phyloP scores from a whole-genome alignment of 2,797 vertebrate species.

The Schizothorax lantsangensis region DNA sequence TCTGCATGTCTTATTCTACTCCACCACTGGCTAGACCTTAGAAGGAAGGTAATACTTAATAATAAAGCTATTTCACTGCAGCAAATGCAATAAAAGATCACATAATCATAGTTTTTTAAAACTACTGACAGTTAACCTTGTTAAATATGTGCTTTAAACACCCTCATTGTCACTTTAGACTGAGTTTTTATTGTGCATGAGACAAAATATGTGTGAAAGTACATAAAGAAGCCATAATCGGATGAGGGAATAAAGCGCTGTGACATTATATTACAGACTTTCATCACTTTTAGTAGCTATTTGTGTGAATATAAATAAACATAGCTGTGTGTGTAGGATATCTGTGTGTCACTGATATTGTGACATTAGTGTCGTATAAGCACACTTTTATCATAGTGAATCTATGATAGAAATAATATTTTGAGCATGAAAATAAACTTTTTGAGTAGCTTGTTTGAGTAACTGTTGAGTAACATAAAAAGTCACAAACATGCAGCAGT shows the following conservation, averaged over 20 bases:
- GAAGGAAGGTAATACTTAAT: background rate
- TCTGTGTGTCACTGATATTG: background rate
- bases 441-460: background rate
- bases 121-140: background rate
- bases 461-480: background rate
- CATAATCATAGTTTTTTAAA: background rate
- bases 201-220: conserved; percentile 5
- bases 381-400: background rate
- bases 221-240: background rate
- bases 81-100: background rate
- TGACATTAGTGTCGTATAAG: background rate
- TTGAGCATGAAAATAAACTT: too few relatives aligned
- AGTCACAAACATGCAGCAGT: background rate
- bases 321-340: background rate
- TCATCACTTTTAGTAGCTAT: conserved; percentile 9
- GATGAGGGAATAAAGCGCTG: background rate
- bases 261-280: background rate
- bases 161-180: background rate
- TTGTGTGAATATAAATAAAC: background rate
- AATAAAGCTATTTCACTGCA: background rate
- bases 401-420: background rate
- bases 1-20: too few relatives aligned
- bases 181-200: background rate
- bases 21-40: background rate
- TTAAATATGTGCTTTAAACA: background rate